Conservation (phyloP, 2,113 vertebrate genomes). For the Romanogobio albipinnatus region DNA sequence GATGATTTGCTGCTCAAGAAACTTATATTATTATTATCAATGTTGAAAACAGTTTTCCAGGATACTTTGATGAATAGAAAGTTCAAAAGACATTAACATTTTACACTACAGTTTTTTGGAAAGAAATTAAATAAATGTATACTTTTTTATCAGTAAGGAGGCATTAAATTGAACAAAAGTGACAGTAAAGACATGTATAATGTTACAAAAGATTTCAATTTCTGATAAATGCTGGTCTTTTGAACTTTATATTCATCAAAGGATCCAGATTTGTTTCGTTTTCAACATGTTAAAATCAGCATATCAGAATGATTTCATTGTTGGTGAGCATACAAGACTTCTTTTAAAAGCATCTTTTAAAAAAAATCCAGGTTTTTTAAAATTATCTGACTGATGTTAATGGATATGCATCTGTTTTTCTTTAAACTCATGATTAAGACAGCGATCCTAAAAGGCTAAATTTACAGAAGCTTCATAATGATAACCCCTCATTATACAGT, state of each 20-base stretch:
- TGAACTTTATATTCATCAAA: neutral
- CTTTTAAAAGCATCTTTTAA: no score
- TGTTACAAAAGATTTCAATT: no score
- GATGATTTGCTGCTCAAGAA: no score
- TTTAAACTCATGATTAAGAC: neutral
- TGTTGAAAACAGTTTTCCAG: no score
- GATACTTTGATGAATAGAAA: no score
- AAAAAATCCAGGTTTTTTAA: neutral
- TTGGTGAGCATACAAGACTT: no score
- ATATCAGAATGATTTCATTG: neutral
- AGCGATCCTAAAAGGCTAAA: neutral
- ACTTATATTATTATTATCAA: no score
- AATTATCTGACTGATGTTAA: neutral
- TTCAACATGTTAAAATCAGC: neutral
- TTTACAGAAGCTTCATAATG: neutral
- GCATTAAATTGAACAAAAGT: no score
- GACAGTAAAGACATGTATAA: no score
- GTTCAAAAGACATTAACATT: no score
- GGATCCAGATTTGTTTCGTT: neutral
- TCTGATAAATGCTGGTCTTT: neutral
- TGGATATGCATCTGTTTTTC: neutral
- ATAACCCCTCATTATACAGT: conserved; percentile 4
- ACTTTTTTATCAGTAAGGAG: no score
- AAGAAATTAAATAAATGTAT: neutral
- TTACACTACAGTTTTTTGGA: no score